These are phyloP conservation scores for Limnephilus rhombicus DNA, from an alignment of 2,888 invertebrate genomes.

Conservation along the genomic window DNA sequence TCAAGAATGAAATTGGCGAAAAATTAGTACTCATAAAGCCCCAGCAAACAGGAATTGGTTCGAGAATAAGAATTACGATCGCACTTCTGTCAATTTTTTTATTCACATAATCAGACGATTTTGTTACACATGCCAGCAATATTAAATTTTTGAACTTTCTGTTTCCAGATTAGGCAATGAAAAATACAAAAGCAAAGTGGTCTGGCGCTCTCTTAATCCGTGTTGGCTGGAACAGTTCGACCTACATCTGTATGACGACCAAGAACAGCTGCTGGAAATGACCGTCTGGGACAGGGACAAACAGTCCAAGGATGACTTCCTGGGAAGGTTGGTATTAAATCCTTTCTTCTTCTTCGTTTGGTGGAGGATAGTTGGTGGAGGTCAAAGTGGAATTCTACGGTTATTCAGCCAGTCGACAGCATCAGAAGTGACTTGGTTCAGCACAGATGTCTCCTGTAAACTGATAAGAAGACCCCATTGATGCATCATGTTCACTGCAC, in stretches of 20 bases:
- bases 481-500: no score
- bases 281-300: constrained; percentile 94
- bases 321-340: constrained; percentile 81
- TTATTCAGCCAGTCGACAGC: no score
- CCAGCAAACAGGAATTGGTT: neutral
- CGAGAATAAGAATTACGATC: neutral
- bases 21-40: neutral
- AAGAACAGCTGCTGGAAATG: constrained; percentile 94
- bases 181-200: constrained; percentile 96
- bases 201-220: constrained; percentile 91
- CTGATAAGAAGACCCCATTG: no score
- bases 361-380: no score
- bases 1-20: neutral
- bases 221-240: constrained; percentile 99
- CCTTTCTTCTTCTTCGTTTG: constrained; percentile 2
- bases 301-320: constrained; percentile 90
- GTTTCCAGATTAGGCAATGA: constrained; percentile 91
- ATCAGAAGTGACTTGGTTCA: neutral
- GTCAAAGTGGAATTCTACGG: no score
- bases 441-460: no score
- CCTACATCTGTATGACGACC: constrained; percentile 95
- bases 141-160: neutral
- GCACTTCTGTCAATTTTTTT: neutral
- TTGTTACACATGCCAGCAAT: neutral
- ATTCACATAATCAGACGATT: no score